Conservation (phyloP, 2,113 vertebrate genomes). For the Thinocorus orbignyianus region DNA sequence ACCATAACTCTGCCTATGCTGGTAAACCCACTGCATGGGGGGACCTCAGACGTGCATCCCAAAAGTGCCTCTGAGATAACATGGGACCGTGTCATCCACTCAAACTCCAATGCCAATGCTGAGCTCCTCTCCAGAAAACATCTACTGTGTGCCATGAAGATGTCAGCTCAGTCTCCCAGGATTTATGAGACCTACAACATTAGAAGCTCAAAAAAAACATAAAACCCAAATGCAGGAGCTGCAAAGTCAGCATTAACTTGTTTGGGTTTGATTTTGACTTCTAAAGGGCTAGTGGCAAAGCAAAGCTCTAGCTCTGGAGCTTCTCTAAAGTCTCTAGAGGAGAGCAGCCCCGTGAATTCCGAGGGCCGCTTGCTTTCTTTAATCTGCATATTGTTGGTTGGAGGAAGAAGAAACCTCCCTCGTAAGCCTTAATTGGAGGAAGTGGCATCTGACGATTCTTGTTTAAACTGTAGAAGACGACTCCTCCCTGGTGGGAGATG, state of each 20-base stretch:
- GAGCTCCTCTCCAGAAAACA: not conserved
- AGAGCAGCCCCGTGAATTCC: not conserved
- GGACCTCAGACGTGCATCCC: not conserved
- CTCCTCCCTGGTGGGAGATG: slow-evolving; percentile 17
- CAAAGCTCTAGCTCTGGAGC: not conserved
- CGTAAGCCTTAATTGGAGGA: slow-evolving; percentile 48
- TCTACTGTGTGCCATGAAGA: not conserved
- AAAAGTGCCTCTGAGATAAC: not conserved
- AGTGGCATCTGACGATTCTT: slow-evolving; percentile 12
- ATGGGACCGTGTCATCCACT: not conserved
- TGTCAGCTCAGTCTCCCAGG: not conserved
- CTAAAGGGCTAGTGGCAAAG: not conserved
- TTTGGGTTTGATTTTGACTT: not conserved
- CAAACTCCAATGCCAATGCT: not conserved
- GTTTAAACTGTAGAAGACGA: slow-evolving; percentile 38
- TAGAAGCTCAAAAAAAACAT: not conserved
- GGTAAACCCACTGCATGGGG: not conserved
- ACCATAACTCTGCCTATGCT: not conserved
- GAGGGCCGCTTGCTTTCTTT: not conserved
- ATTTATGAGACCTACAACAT: not conserved
- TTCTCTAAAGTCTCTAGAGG: not conserved
- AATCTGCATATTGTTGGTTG: not conserved
- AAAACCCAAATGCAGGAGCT: not conserved
- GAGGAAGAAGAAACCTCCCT: slow-evolving; percentile 9
- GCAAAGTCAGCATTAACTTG: not conserved